Base-by-base conservation (phyloP, 2,888 invertebrate species). In the Fabriciana adippe region DNA sequence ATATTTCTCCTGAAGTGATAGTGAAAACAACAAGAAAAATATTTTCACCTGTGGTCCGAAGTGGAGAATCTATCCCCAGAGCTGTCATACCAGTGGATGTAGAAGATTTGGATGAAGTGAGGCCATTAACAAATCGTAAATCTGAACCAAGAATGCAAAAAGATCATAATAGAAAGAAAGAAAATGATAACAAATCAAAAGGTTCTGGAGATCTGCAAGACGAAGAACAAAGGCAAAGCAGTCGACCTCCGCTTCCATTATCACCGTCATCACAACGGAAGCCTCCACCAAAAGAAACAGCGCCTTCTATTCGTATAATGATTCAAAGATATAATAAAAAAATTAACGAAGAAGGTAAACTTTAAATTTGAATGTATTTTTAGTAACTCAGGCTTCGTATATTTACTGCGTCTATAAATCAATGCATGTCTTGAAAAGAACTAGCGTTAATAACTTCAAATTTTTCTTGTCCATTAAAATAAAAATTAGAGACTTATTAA, bases 1-100 rank as follows among this genome's bases (percentile, higher is more conserved):
- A 89, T 41, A 81, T 85, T n/a, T 89, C 90, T 0, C 93, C 93
- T 55, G 96, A 95, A 80, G 94, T 97, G 0, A 96, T 97, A 73
- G 96, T 97, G 0, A 96, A 96, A 84, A 97, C 97, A 0, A 96
- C 96, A 54, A 93, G 96, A 65, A 96, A 96, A 88, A 94, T 97
- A 74, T 97, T 97, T 73, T 96, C 96, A 0, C 95, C 96, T 0
- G 94, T 96, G 5, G 93, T 94, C 2, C 88, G 94, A 67, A 93
- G 93, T 62, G 93, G 93, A n/a, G 93, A 93, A 78, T 85, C 93
- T 3, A 83, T 93, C 6, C 88, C 93, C 0, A 87, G 91, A 76
- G 93, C 93, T 2, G 93, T 93, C 0, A 93, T 94, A 79, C 91
- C 89, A 55, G 82, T 88, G 41, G 80, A 88, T 48, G 85, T 90